phyloP scores from a whole-genome alignment of 2,888 invertebrate species.

The Nemoura dubitans region DNA sequence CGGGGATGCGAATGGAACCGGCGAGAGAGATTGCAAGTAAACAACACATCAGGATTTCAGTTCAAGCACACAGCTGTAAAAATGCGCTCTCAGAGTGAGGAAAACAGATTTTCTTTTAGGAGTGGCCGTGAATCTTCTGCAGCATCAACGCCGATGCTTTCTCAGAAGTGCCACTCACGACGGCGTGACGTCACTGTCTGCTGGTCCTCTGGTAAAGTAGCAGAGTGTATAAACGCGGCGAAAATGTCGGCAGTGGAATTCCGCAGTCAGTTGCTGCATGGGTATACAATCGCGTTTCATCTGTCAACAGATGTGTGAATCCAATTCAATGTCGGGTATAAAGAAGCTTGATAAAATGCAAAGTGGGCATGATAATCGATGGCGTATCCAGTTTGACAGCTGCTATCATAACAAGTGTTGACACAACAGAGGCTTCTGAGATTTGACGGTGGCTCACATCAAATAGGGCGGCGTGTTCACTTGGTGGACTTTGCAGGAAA shows the following conservation, averaged over 20 bases:
- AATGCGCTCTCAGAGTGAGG: background rate
- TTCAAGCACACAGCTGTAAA: background rate
- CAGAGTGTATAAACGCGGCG: background rate
- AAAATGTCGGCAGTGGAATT: background rate
- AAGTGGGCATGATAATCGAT: conserved; percentile 17
- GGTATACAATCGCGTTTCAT: background rate
- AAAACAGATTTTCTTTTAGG: background rate
- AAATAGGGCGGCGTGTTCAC: background rate
- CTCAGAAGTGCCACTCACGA: background rate
- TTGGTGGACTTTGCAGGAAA: background rate
- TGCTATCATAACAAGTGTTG: conserved; percentile 29
- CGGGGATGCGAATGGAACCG: background rate
- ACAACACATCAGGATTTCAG: background rate
- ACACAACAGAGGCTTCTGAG: conserved; percentile 16
- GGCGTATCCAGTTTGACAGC: conserved; percentile 8
- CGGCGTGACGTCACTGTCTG: background rate
- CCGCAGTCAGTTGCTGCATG: background rate
- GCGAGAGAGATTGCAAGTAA: background rate
- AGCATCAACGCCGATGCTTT: background rate
- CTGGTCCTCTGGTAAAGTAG: background rate
- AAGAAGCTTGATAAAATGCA: conserved; percentile 19
- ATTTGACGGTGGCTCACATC: conserved; percentile 12
- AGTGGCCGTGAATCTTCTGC: background rate
- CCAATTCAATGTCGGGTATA: background rate
- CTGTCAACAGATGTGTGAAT: background rate